Conservation (phyloP, 1,140 invertebrate species). For the Neelides sp. region DNA sequence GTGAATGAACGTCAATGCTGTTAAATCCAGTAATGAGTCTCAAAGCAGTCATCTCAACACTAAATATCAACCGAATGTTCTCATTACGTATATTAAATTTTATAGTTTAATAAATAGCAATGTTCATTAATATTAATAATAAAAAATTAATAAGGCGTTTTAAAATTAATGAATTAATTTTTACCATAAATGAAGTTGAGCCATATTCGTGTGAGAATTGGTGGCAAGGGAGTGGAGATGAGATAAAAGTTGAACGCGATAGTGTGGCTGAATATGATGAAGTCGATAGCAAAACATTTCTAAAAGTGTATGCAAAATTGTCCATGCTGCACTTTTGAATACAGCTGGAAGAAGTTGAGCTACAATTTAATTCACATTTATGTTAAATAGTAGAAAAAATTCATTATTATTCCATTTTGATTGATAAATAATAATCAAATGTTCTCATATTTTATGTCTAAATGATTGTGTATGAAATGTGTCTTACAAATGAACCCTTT, state of each 20-base stretch:
- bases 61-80: conserved; percentile 38
- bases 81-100: background rate
- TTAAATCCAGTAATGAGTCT: conserved; percentile 72
- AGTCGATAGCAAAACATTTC: conserved; percentile 95
- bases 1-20: conserved; percentile 79
- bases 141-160: conserved; percentile 6
- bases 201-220: conserved; percentile 80
- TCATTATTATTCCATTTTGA: no score
- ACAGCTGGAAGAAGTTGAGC: conserved; percentile 75
- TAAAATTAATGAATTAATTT: conserved; percentile 24
- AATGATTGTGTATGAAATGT: background rate
- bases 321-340: conserved; percentile 85
- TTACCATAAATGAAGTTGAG: conserved; percentile 77
- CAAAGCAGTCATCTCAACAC: conserved; percentile 84
- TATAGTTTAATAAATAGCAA: background rate
- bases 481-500: conserved; percentile 87
- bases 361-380: conserved; percentile 42
- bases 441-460: background rate
- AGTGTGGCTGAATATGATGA: conserved; percentile 91
- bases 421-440: background rate
- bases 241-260: conserved; percentile 76
- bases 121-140: conserved; percentile 1
- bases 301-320: conserved; percentile 79
- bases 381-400: no score
- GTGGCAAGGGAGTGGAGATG: conserved; percentile 77